phyloP scores from a whole-genome alignment of 2,113 vertebrate species.

The Hippoglossus stenolepis region DNA sequence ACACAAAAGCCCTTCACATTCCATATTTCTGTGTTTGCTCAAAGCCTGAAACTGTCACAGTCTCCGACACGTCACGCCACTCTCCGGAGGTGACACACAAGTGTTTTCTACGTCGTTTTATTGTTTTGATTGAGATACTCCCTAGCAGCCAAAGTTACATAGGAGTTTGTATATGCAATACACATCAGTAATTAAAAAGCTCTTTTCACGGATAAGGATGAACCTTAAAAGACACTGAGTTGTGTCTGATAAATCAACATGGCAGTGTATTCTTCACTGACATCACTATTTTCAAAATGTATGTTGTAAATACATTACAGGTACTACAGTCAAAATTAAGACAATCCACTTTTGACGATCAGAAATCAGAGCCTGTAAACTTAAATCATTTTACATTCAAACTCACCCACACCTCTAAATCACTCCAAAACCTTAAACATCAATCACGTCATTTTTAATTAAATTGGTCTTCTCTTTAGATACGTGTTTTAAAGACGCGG shows the following conservation, averaged over 20 bases:
- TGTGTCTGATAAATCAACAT: no score
- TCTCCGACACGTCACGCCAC: no score
- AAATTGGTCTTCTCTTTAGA: neutral
- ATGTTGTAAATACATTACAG: no score
- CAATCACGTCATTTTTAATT: neutral
- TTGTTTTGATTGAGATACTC: no score
- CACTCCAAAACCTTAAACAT: slow-evolving; percentile 40
- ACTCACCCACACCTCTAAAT: slow-evolving; percentile 26
- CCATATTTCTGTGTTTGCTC: slow-evolving; percentile 7
- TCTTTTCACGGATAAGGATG: no score
- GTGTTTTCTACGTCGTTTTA: neutral
- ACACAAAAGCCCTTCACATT: neutral
- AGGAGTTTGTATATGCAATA: no score
- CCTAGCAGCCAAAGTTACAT: no score
- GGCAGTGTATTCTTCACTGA: no score
- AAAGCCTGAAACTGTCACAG: neutral
- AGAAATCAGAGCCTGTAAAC: neutral
- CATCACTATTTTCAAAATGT: no score
- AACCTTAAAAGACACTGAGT: no score
- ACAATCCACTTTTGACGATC: neutral
- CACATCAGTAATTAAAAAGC: no score
- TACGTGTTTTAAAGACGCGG: no score
- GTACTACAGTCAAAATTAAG: neutral
- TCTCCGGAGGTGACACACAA: slow-evolving; percentile 17
- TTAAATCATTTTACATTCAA: slow-evolving; percentile 1